Evolutionary conservation across 23 tunicate genomes (phyloP), one percentile per base, ranked within the genome.

Genomic region (Corella eumyota): DNA sequence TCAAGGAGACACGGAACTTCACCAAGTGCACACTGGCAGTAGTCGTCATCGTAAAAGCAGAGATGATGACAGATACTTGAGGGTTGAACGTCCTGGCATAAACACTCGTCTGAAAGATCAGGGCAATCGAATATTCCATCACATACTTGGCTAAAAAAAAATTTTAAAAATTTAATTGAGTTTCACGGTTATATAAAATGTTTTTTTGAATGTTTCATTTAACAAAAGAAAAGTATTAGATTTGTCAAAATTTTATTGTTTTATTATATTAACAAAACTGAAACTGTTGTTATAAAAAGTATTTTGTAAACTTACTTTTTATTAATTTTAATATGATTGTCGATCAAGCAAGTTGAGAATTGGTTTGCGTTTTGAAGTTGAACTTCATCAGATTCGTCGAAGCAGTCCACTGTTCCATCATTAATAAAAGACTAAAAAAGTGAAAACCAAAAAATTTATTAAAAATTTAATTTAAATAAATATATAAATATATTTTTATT

Each of bases 61-160:
- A 67, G 20, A 32, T 64, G 28, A 2, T 40, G 20, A 50, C 94
- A 84, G 36, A 70, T 69, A 3, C 46, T 33, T 7, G 72, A 53
- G 7, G 69, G 45, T 24, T 51, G 64, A 25, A 48, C 64, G 63
- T 56, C 51, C 1, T 84, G 64, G 32, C 94, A 84, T 1, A 84
- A 45, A 34, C 94, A 84, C 54, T 84, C 94, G 56, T 84, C 94
- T 17, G 94, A 84, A 2, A 84, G 45, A 45, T 75, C 83, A 17
- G 94, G 94, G 33, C 94, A 84, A 40, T 84, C 83, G 69, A 62
- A 75, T 2, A 54, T 46, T 3, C 83, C 83, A 56, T 84, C 83
- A 64, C 94, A 84, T 1, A 84, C 6, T 69, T 84, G 94, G 3
- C 94, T 84, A 69, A 13, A 65, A 68, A 28, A 35, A 28, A 67